Evolutionary conservation across 2,888 invertebrate species (phyloP), one percentile per base, ranked within the genome.

Genomic region (Craniophora ligustri): DNA sequence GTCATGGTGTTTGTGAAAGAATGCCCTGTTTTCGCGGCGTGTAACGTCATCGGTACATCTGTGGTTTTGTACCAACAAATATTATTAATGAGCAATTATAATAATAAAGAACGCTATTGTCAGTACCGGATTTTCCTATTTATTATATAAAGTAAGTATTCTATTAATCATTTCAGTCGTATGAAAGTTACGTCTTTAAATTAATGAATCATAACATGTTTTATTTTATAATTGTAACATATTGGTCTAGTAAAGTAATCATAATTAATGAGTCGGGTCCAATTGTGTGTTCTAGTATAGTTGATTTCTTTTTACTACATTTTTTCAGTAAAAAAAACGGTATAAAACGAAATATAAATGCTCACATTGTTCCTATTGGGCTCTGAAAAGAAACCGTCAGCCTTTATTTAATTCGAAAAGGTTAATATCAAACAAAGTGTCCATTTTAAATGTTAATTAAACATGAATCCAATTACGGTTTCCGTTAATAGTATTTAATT

Each of bases 401-500:
- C 47, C 36, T 46, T 41, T 32, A 13, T 26, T 13, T 40, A 44
- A 57, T 28, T 50, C 39, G 18, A 48, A 32, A 62, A 28, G 6
- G 41, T 30, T 34, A 14, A 40, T 23, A 14, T 30, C 36, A 44
- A n/a, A 58, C 15, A 53, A 40, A 54, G 49, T 41, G 28, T 13
- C n/a, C 35, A 15, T 48, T 54, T 23, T 15, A 18, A 7, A 10
- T 7, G 19, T 42, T 51, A 59, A 47, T 46, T 64, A 57, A 67
- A 60, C 14, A 36, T 30, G 54, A 42, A 32, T 50, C 36, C 54
- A 60, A 64, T 67, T 58, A 61, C 16, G 16, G 38, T 31, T 50
- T 63, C 14, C 39, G 44, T 59, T 56, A 44, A 21, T 21, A 38
- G 11, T 41, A 19, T 46, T 53, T 39, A 65, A 54, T 60, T n/a